Base-by-base conservation (phyloP, 2,888 invertebrate genomes). In the Ectropis crepuscularia region DNA sequence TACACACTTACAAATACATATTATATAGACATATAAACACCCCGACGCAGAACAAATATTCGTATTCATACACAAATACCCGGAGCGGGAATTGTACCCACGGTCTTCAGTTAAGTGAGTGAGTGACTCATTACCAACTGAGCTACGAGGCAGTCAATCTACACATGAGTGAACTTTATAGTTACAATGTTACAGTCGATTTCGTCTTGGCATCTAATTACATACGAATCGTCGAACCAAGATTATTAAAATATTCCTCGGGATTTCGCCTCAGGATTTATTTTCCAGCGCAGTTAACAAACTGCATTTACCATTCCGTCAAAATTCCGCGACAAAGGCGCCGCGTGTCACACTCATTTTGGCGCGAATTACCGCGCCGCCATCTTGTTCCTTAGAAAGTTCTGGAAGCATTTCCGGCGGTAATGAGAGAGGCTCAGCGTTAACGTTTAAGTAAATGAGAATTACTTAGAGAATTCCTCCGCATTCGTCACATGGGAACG, bases 291-390 rank as follows among this genome's bases (percentile, higher is more conserved):
- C 36, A 37, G 6, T 46, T 28, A 54, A 47, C 47, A 39, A 55
- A 55, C 47, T 47, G 47, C 39, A 47, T 41, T 55, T 55, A 55
- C 39, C 46, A n/a, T 61, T 62, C 42, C 51, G 50, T 59, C 51
- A 50, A 48, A 64, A 60, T 55, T 57, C 41, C 28, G 42, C 11
- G 51, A 57, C 38, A 61, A 65, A 57, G 41, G 47, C 47, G 50
- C 59, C 59, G 41, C 54, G 61, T 62, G 71, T 69, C 69, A 66
- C 61, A 66, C 64, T 71, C 63, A 68, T 75, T 69, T 61, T 59
- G 78, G 78, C 78, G 77, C 78, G 81, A 85, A 84, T 83, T 83
- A 82, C 85, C 83, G 79, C 74, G 77, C 67, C 80, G 81, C 82
- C 82, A 83, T 87, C 75, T 81, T 81, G 76, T 63, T 61, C 63